Conservation (phyloP, 2,797 vertebrate species). For the Acipenser oxyrinchus region DNA sequence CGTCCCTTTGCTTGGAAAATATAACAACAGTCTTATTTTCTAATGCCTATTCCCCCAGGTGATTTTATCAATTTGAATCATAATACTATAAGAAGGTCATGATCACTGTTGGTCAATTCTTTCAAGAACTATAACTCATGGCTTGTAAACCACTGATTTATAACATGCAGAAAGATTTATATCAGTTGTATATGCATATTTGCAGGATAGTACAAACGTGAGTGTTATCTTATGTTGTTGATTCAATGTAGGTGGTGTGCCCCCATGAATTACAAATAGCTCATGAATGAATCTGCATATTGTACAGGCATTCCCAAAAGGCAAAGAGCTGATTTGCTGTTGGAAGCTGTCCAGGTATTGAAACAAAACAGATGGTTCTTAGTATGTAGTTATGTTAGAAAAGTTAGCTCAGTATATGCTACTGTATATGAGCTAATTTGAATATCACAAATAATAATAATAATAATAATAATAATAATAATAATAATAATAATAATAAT, state of each 20-base stretch:
- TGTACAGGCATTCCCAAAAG: constrained; percentile 15
- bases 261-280: constrained; percentile 20
- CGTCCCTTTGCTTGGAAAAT: no score
- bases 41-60: no score
- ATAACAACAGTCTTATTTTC: no score
- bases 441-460: constrained; percentile 8
- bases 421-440: constrained; percentile 25
- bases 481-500: no score
- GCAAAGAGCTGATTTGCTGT: constrained; percentile 23
- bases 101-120: not conserved
- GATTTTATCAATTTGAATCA: no score
- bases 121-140: constrained; percentile 1
- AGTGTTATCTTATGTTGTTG: not conserved
- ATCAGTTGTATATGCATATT: not conserved
- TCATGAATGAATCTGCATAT: constrained; percentile 21
- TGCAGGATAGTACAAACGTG: not conserved
- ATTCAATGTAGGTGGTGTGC: constrained; percentile 6
- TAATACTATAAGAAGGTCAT: not conserved
- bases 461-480: no score
- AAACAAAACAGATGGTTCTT: constrained; percentile 19
- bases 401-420: constrained; percentile 26
- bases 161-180: not conserved
- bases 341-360: constrained; percentile 14
- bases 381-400: constrained; percentile 21
- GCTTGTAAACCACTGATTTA: constrained; percentile 1